phyloP scores from a whole-genome alignment of 2,113 vertebrate genomes.

The Ammospiza nelsoni region DNA sequence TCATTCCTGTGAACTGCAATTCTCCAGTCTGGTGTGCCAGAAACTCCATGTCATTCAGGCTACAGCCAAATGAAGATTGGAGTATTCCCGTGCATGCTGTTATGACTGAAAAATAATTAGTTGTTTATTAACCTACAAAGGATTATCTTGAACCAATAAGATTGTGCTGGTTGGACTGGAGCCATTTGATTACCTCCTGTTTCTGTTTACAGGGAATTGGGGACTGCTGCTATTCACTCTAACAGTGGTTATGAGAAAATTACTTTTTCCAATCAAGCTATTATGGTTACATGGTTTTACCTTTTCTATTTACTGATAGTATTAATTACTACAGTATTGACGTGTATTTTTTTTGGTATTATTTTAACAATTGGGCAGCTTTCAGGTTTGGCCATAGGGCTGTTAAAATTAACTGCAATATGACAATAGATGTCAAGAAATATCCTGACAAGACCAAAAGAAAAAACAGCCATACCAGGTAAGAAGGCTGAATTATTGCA shows the following conservation, averaged over 20 bases:
- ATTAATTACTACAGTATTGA: not conserved
- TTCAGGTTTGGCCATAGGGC: not conserved
- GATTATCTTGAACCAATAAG: not conserved
- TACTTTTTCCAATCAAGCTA: not conserved
- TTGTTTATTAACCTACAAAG: constrained; percentile 18
- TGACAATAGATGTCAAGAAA: not conserved
- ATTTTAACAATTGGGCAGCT: not conserved
- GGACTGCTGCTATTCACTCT: not conserved
- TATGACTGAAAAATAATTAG: constrained; percentile 11
- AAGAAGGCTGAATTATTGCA: not conserved
- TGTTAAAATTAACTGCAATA: not conserved
- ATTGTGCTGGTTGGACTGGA: not conserved
- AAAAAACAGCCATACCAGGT: not conserved
- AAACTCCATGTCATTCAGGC: not conserved
- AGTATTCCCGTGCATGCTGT: not conserved
- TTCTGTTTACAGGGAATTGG: not conserved
- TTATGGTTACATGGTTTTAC: not conserved
- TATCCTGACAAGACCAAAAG: not conserved
- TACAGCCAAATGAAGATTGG: not conserved
- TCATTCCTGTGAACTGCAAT: not conserved
- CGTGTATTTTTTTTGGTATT: not conserved
- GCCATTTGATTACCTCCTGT: not conserved
- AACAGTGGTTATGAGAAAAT: not conserved
- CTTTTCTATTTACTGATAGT: not conserved
- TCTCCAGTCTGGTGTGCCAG: not conserved